These are phyloP conservation scores for Barypeithes pellucidus DNA, from an alignment of 2,888 invertebrate species.

Conservation along the genomic window DNA sequence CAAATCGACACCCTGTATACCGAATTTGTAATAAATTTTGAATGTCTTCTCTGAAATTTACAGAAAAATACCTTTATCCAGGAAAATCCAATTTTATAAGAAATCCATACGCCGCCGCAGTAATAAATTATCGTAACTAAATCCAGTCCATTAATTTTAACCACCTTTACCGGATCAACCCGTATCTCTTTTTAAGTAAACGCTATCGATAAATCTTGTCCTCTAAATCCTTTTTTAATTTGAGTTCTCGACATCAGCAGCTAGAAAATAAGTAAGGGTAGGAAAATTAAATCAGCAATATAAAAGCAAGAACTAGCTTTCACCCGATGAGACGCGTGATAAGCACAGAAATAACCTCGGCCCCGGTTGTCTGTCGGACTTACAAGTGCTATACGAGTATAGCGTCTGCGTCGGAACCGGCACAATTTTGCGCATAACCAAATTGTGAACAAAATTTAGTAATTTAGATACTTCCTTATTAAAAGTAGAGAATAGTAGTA, in stretches of 20 bases:
- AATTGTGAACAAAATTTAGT: no score
- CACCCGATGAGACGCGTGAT: slow-evolving; percentile 18
- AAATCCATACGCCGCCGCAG: slow-evolving; percentile 10
- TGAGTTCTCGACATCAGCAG: slow-evolving; percentile 10
- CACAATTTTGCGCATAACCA: no score
- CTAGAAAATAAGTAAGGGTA: slow-evolving; percentile 16
- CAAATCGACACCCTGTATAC: no score
- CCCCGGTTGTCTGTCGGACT: slow-evolving; percentile 22
- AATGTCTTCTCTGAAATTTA: neutral
- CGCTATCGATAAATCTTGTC: slow-evolving; percentile 20
- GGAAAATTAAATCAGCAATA: slow-evolving; percentile 29
- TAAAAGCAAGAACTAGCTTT: slow-evolving; percentile 27
- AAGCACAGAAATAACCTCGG: slow-evolving; percentile 27
- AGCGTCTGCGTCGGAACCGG: no score
- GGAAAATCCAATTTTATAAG: slow-evolving; percentile 26
- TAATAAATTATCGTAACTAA: slow-evolving; percentile 31
- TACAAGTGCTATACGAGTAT: slow-evolving; percentile 12
- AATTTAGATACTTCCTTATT: no score
- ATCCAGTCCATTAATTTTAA: slow-evolving; percentile 40
- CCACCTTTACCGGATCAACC: slow-evolving; percentile 28
- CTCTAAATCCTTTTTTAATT: slow-evolving; percentile 35
- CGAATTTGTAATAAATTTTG: no score
- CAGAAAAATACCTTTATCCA: neutral
- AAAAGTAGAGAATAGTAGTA: no score
- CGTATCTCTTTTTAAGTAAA: slow-evolving; percentile 22